phyloP scores from a whole-genome alignment of 2,797 vertebrate species.

The Pseudomugil tenellus region DNA sequence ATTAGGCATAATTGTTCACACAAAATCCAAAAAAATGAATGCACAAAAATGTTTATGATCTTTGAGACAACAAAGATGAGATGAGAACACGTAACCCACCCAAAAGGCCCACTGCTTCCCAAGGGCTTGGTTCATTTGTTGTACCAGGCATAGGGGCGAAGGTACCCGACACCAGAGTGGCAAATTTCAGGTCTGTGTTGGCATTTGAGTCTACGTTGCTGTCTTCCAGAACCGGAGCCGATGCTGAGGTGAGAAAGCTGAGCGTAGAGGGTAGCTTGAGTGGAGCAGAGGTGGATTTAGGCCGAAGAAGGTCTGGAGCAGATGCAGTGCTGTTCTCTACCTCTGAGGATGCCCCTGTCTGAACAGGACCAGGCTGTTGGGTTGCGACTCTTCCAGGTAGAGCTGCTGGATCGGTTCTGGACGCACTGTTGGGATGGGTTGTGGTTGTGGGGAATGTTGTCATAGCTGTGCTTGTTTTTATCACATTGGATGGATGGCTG shows the following conservation, averaged over 20 bases:
- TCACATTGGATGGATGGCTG: constrained; percentile 18
- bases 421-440: constrained; percentile 17
- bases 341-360: constrained; percentile 22
- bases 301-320: constrained; percentile 30
- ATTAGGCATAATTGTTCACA: constrained; percentile 1
- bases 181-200: constrained; percentile 58
- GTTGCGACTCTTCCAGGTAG: constrained; percentile 33
- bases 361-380: constrained; percentile 22
- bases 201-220: constrained; percentile 39
- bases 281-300: constrained; percentile 29
- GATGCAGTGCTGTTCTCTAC: constrained; percentile 49
- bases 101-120: constrained; percentile 80
- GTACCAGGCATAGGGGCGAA: constrained; percentile 82
- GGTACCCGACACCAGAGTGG: constrained; percentile 76
- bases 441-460: constrained; percentile 21
- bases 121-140: constrained; percentile 72
- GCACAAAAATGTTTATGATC: background rate
- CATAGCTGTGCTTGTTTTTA: constrained; percentile 34
- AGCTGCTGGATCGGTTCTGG: constrained; percentile 12
- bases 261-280: constrained; percentile 13
- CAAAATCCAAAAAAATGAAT: background rate
- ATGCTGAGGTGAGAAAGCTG: constrained; percentile 38
- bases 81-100: constrained; percentile 60
- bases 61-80: too few relatives aligned
- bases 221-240: constrained; percentile 25